Evolutionary conservation across 2,888 invertebrate genomes (phyloP).

Genomic region (Eumerus sabulonum): DNA sequence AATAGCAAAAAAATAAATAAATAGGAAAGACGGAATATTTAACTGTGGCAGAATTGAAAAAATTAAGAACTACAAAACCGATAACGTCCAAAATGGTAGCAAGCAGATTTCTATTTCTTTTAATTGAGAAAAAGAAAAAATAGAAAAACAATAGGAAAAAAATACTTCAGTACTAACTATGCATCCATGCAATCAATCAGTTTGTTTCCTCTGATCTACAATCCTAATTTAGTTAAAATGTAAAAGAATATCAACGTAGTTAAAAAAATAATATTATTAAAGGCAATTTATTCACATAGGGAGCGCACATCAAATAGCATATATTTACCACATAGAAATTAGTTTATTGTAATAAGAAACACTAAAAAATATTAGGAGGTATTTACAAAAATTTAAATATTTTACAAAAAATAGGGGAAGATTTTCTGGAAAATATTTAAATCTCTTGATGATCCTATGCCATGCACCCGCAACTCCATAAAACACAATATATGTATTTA

Average conservation of each 20-base stretch:
- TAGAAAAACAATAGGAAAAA: not conserved
- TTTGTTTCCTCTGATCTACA: constrained; percentile 40
- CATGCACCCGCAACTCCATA: constrained; percentile 29
- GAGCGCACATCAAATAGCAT: constrained; percentile 37
- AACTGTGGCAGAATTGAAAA: no score
- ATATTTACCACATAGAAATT: constrained; percentile 48
- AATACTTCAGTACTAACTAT: constrained; percentile 33
- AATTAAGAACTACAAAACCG: constrained; percentile 20
- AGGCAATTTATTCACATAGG: constrained; percentile 42
- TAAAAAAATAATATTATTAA: not conserved
- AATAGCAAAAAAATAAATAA: constrained; percentile 6
- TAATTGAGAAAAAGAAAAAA: constrained; percentile 22
- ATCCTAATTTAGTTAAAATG: constrained; percentile 38
- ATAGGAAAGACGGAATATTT: no score
- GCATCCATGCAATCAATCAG: constrained; percentile 61
- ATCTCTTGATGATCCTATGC: constrained; percentile 44
- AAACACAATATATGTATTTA: constrained; percentile 18
- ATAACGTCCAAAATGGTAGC: constrained; percentile 54
- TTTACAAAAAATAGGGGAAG: constrained; percentile 76
- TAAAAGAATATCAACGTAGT: constrained; percentile 2
- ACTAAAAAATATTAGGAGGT: not conserved
- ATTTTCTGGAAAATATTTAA: constrained; percentile 73
- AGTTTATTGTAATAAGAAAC: constrained; percentile 20
- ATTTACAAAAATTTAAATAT: constrained; percentile 69
- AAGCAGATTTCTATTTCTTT: constrained; percentile 43